Percentiles rank a stretch among this genome's conserved stretches.
Evolutionary conservation across 2,888 invertebrate genomes (phyloP).

Genomic region (Acrobasis consociella): DNA sequence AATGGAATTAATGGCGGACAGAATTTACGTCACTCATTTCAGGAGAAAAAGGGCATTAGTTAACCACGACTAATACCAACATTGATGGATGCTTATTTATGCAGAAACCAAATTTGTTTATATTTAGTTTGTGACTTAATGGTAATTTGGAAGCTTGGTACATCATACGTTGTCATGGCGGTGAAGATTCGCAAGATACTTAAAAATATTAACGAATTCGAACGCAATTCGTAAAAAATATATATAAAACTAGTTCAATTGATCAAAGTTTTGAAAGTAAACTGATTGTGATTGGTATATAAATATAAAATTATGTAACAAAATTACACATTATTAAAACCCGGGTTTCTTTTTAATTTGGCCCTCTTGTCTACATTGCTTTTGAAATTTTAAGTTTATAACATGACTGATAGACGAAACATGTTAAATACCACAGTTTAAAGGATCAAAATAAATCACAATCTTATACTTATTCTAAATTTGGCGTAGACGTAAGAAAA

Average conservation of each 20-base stretch:
- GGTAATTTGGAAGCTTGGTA: conserved; percentile 8
- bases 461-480: conserved; percentile 19
- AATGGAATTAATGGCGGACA: not conserved
- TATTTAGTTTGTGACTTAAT: conserved; percentile 1
- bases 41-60: not conserved
- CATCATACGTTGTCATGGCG: not conserved
- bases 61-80: not conserved
- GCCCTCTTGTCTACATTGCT: not conserved
- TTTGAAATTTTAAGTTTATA: not conserved
- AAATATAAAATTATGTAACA: no score
- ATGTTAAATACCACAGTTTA: not conserved
- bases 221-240: not conserved
- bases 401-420: not conserved
- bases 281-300: no score
- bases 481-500: conserved; percentile 11
- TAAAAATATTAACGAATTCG: not conserved
- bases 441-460: conserved; percentile 11
- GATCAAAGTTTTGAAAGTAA: no score
- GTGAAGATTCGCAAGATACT: not conserved
- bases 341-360: not conserved
- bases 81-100: not conserved
- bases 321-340: not conserved
- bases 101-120: not conserved
- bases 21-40: no score
- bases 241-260: no score